Percentiles rank a stretch among this genome's conserved stretches.
phyloP scores from a whole-genome alignment of 2,113 vertebrate genomes.

The Solea senegalensis region DNA sequence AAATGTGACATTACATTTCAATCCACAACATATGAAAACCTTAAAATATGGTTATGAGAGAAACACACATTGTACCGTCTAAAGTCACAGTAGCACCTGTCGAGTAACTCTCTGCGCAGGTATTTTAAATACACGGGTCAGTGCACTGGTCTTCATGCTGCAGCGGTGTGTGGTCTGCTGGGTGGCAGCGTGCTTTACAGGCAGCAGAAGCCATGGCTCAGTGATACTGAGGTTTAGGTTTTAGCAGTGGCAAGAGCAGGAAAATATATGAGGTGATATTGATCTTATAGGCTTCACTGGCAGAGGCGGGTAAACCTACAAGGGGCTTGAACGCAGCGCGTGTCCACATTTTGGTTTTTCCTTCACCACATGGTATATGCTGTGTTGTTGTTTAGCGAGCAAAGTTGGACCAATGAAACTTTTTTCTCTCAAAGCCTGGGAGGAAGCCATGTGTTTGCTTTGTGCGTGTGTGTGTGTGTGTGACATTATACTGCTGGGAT shows the following conservation, averaged over 20 bases:
- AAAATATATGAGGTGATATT: conserved; percentile 17
- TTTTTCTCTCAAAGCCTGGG: conserved; percentile 39
- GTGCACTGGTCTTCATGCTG: conserved; percentile 44
- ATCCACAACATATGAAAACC: background rate
- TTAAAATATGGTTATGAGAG: background rate
- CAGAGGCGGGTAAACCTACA: background rate
- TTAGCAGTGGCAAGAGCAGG: conserved; percentile 10
- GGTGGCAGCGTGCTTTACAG: conserved; percentile 54
- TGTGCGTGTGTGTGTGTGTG: conserved; percentile 47
- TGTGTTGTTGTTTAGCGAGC: conserved; percentile 49
- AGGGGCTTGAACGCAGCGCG: conserved; percentile 1
- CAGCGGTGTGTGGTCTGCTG: conserved; percentile 62
- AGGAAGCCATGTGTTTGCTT: conserved; percentile 62
- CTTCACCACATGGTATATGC: background rate
- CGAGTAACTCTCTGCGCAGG: conserved; percentile 44
- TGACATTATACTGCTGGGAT: conserved; percentile 64
- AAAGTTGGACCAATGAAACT: conserved; percentile 41
- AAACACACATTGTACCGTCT: background rate
- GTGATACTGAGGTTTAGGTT: conserved; percentile 28
- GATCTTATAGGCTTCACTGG: conserved; percentile 10
- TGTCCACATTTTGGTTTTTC: conserved; percentile 3
- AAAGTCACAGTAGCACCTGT: conserved; percentile 43
- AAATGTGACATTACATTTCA: background rate
- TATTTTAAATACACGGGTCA: conserved; percentile 65
- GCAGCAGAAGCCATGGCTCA: conserved; percentile 50